Base-by-base conservation (phyloP, 2,797 vertebrate genomes). In the Chelon auratus region DNA sequence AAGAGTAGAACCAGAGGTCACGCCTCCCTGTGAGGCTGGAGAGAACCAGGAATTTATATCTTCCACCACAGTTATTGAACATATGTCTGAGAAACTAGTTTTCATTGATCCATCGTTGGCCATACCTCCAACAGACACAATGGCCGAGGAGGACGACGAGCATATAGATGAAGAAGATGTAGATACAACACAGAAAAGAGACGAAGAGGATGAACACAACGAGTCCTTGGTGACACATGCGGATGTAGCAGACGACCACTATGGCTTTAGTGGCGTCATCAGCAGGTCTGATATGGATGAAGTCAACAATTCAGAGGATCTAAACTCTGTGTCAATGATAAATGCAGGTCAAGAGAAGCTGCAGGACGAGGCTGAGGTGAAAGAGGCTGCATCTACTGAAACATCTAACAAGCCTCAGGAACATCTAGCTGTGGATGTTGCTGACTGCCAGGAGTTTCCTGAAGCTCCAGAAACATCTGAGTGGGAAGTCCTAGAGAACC, bases 401-500 rank as follows among this genome's bases (percentile, higher is more conserved):
- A 56, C 2, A 50, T 18, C 75, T 3, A 15, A 3, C 14, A 26
- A 40, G 43, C 54, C 75, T 69, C 61, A 72, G 39, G 62, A 84
- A 60, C 11, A 54, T 67, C 62, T 24, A 9, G 9, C 3, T 14
- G 76, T 89, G n/a, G 69, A 79, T 14, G 26, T 12, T 47, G 53
- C 36, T 9, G 73, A 77, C 14, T 52, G 6, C 17, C 40, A 45
- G 9, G 68, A 43, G 45, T 20, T 59, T 47, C 26, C 59, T 39
- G 54, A 70, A 50, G 15, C 30, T 71, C 62, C 58, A 65, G 78
- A 83, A 80, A 62, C 72, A 64, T 51, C 66, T 3, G 84, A 85
- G 67, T 84, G 82, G 86, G 84, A 90, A 51, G 70, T 83, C 37
- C 64, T 82, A 0, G 76, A 84, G 64, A 74, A 77, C 15, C 62